Evolutionary conservation across 2,113 vertebrate species (phyloP).

Genomic region (Nothobranchius furzeri): DNA sequence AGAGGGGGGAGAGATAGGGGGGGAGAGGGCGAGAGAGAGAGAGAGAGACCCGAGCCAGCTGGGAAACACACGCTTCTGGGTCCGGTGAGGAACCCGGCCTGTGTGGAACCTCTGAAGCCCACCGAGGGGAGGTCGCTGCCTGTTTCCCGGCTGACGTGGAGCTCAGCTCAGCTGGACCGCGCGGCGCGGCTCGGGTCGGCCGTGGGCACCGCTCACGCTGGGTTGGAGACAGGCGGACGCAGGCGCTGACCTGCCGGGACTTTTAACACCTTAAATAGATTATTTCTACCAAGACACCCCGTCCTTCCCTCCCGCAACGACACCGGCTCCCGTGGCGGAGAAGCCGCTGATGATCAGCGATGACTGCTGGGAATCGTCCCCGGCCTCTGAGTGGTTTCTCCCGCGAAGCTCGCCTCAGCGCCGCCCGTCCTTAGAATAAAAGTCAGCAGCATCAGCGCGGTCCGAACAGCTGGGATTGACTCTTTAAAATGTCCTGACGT

Average conservation of each 20-base stretch:
- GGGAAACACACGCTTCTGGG: slow-evolving; percentile 14
- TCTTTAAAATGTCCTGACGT: slow-evolving; percentile 81
- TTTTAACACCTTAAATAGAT: slow-evolving; percentile 30
- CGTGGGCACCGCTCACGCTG: slow-evolving; percentile 1
- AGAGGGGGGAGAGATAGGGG: slow-evolving; percentile 35
- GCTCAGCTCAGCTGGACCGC: slow-evolving; percentile 42
- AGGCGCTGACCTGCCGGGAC: slow-evolving; percentile 64
- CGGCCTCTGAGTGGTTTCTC: slow-evolving; percentile 65
- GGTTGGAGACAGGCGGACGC: slow-evolving; percentile 23
- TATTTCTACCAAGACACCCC: slow-evolving; percentile 59
- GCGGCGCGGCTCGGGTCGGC: slow-evolving; percentile 7
- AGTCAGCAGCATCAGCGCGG: slow-evolving; percentile 39
- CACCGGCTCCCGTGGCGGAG: slow-evolving; percentile 58
- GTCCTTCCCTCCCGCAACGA: slow-evolving; percentile 25
- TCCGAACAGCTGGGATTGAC: slow-evolving; percentile 57
- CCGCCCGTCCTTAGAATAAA: slow-evolving; percentile 59
- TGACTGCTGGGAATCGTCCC: slow-evolving; percentile 62
- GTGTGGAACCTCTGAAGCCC: slow-evolving; percentile 24
- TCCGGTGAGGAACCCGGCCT: slow-evolving; percentile 8
- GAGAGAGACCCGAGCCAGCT: slow-evolving; percentile 17
- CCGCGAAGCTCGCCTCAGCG: slow-evolving; percentile 41
- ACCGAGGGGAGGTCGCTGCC: slow-evolving; percentile 9
- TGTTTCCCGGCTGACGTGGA: slow-evolving; percentile 55
- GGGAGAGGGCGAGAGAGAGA: not conserved
- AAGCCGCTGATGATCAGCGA: slow-evolving; percentile 56